Evolutionary conservation across 2,797 vertebrate genomes (phyloP).

Genomic region (Hephaestus fuliginosus): DNA sequence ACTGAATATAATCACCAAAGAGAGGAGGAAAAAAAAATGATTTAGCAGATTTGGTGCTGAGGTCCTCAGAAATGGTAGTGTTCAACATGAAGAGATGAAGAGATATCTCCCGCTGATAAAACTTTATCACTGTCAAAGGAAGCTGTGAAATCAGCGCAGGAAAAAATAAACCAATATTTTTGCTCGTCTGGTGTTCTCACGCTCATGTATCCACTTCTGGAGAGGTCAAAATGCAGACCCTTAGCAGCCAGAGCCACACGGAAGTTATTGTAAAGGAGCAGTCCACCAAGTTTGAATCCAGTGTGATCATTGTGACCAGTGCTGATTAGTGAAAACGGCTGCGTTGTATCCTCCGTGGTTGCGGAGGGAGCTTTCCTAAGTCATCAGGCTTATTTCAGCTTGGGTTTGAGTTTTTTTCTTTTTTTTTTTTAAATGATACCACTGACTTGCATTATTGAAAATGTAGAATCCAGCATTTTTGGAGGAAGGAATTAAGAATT

Average conservation of each 20-base stretch:
- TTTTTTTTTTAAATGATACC: too few relatives aligned
- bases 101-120: conserved; percentile 64
- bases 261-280: neutral
- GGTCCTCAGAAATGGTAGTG: conserved; percentile 54
- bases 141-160: conserved; percentile 40
- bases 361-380: neutral
- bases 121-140: conserved; percentile 51
- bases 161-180: conserved; percentile 49
- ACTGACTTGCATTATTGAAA: neutral
- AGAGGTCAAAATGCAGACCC: conserved; percentile 35
- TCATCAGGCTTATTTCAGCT: neutral
- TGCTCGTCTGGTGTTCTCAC: conserved; percentile 54
- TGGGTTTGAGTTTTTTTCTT: neutral
- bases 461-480: neutral
- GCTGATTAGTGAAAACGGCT: neutral
- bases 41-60: conserved; percentile 70
- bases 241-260: neutral
- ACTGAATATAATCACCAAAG: conserved; percentile 63
- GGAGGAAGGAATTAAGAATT: neutral
- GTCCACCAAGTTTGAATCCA: neutral
- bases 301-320: neutral
- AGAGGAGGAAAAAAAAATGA: conserved; percentile 22
- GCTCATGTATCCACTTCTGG: conserved; percentile 15
- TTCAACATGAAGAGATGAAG: conserved; percentile 50
- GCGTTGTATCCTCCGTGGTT: neutral